A percentile compares a stretch with the other conserved stretches of the same genome.
Evolutionary conservation across 2,113 vertebrate genomes (phyloP).

Genomic region (Etia nguti): DNA sequence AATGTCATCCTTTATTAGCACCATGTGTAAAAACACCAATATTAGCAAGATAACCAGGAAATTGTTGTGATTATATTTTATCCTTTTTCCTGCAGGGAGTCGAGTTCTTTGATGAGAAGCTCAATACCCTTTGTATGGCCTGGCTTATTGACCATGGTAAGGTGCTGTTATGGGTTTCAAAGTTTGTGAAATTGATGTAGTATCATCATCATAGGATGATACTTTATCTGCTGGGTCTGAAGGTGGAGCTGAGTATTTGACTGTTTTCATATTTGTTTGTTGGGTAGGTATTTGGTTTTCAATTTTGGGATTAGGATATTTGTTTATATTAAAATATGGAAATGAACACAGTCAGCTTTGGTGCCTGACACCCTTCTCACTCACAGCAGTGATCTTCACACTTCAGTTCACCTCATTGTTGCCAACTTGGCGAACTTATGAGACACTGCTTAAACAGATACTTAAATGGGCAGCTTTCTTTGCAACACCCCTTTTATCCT

Average conservation of each 20-base stretch:
- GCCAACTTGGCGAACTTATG: neutral
- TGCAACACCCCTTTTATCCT: neutral
- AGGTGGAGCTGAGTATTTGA: neutral
- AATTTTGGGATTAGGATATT: neutral
- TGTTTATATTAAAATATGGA: neutral
- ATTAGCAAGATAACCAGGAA: neutral
- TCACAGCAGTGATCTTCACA: neutral
- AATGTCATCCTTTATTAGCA: neutral
- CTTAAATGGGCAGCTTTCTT: neutral
- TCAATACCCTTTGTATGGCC: conserved; percentile 91
- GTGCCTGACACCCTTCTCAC: neutral
- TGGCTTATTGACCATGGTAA: conserved; percentile 93
- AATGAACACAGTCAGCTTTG: neutral
- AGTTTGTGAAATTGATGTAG: neutral
- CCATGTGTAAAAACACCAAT: neutral
- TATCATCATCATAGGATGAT: neutral
- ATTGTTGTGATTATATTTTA: neutral
- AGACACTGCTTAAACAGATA: neutral
- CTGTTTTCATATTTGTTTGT: neutral
- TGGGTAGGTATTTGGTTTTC: neutral
- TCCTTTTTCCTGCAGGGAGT: conserved; percentile 76
- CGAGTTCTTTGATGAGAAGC: conserved; percentile 91
- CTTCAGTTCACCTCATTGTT: neutral
- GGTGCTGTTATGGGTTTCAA: neutral
- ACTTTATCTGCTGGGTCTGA: neutral